These are phyloP conservation scores for Phoxinus dragarum DNA, from an alignment of 2,797 vertebrate genomes.

Conservation along the genomic window DNA sequence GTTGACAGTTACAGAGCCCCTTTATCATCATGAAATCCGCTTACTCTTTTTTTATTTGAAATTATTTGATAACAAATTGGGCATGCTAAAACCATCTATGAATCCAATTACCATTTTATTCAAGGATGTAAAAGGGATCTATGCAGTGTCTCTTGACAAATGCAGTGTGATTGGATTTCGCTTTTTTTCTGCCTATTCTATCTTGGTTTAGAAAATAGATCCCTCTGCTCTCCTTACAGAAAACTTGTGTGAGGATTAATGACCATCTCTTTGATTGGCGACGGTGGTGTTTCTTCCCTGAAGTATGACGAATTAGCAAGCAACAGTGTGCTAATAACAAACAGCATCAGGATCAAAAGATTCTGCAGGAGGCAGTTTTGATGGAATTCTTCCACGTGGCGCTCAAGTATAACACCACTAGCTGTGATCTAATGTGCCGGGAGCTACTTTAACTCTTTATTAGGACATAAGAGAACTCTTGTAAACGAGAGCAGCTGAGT, in stretches of 20 bases:
- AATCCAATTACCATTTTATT: neutral
- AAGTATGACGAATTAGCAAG: slow-evolving; percentile 63
- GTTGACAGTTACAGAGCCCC: neutral
- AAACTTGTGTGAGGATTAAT: slow-evolving; percentile 64
- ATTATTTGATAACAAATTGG: slow-evolving; percentile 8
- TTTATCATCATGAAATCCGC: slow-evolving; percentile 12
- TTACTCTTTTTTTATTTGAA: neutral
- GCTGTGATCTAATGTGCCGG: slow-evolving; percentile 34
- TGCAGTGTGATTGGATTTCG: slow-evolving; percentile 33
- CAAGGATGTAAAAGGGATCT: neutral
- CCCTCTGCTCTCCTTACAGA: slow-evolving; percentile 57
- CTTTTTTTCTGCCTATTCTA: slow-evolving; percentile 27
- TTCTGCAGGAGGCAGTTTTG: slow-evolving; percentile 63
- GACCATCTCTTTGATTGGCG: slow-evolving; percentile 52
- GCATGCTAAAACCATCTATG: slow-evolving; percentile 22
- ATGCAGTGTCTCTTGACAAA: neutral
- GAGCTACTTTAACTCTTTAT: slow-evolving; percentile 55
- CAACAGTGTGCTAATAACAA: slow-evolving; percentile 66
- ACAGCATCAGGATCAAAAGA: slow-evolving; percentile 57
- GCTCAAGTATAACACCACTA: slow-evolving; percentile 36
- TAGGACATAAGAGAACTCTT: slow-evolving; percentile 35
- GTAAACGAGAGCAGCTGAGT: slow-evolving; percentile 60
- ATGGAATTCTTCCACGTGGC: slow-evolving; percentile 44
- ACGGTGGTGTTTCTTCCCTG: slow-evolving; percentile 52
- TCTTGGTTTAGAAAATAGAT: slow-evolving; percentile 64